Conservation (phyloP, 1,140 invertebrate genomes). For the Protaetia brevitarsis region DNA sequence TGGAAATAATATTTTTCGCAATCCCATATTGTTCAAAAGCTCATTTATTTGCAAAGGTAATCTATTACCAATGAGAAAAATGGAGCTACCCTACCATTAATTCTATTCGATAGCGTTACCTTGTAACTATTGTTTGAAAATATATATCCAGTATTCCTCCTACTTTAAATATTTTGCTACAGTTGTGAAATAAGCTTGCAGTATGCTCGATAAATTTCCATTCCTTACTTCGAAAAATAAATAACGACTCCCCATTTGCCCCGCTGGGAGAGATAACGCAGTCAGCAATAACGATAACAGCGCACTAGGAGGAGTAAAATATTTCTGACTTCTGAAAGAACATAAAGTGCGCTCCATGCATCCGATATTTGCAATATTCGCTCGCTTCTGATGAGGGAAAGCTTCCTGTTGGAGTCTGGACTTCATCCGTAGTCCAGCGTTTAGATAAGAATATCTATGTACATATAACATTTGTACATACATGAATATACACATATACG, state of each 20-base stretch:
- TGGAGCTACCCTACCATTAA: no score
- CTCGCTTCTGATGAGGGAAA: not conserved
- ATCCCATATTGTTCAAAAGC: no score
- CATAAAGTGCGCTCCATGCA: not conserved
- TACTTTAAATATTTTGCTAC: no score
- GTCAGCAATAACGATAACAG: conserved; percentile 1
- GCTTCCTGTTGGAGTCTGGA: not conserved
- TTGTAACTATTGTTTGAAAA: no score
- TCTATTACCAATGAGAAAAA: no score
- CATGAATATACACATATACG: not conserved
- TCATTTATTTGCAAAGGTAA: no score
- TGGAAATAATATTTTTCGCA: no score
- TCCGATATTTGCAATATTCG: not conserved
- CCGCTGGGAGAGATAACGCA: not conserved
- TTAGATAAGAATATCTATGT: not conserved
- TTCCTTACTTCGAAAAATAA: not conserved
- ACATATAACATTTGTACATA: not conserved
- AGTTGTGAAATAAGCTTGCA: no score
- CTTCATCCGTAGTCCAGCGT: not conserved
- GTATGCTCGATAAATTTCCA: not conserved
- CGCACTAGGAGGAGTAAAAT: not conserved
- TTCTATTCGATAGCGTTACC: no score
- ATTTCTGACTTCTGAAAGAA: not conserved
- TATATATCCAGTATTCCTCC: no score
- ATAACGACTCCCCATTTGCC: not conserved